Conservation (phyloP, 2,888 invertebrate genomes). For the Melipona beecheii region DNA sequence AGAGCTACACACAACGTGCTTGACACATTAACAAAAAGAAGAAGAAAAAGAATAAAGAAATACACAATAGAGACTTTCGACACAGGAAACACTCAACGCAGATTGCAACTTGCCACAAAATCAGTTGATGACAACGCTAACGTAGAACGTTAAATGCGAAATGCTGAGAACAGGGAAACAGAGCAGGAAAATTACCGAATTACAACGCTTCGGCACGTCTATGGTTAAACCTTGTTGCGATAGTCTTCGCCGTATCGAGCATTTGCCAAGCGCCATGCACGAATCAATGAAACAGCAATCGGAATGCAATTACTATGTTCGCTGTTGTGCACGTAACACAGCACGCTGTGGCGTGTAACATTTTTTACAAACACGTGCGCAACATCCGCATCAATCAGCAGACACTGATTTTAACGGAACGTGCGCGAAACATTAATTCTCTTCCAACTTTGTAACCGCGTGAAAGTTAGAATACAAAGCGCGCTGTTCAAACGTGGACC, state of each 20-base stretch:
- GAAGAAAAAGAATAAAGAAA: background rate
- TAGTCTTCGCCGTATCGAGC: background rate
- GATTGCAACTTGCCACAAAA: background rate
- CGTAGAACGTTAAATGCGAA: background rate
- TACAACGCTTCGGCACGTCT: background rate
- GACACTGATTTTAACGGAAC: background rate
- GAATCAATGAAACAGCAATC: background rate
- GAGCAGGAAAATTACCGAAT: background rate
- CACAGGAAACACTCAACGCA: background rate
- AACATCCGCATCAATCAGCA: background rate
- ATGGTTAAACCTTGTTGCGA: background rate
- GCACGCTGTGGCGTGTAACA: background rate
- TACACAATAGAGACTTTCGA: background rate
- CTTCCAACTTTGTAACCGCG: background rate
- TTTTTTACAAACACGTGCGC: background rate
- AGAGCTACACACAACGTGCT: too few species aligned
- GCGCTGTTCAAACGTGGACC: too few species aligned
- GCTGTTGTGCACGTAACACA: background rate
- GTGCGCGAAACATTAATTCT: background rate
- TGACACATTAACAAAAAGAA: too few species aligned
- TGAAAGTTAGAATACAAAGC: background rate
- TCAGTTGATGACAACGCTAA: background rate
- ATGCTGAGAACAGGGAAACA: background rate
- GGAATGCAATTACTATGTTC: conserved; percentile 11
- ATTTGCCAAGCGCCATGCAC: background rate